A percentile compares a stretch with the other conserved stretches of the same genome.
Evolutionary conservation across 2,113 vertebrate species (phyloP).

Genomic region (Otis tarda): DNA sequence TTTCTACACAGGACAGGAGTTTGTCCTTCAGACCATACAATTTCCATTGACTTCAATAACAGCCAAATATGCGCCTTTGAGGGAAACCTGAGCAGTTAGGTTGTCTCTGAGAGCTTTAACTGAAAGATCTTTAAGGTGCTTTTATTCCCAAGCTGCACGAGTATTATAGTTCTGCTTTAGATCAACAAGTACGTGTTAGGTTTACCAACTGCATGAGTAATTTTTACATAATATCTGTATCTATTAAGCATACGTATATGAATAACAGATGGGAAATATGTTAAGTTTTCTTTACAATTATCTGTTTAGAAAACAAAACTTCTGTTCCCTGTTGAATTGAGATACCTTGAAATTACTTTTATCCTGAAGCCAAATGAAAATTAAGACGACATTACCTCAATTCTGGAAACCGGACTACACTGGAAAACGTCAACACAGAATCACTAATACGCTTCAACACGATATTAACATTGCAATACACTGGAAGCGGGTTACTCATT

Average conservation of each 20-base stretch:
- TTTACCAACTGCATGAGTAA: background rate
- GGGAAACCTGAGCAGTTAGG: background rate
- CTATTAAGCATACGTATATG: accelerated
- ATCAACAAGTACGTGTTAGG: background rate
- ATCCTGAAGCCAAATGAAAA: background rate
- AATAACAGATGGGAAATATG: background rate
- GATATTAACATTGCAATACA: background rate
- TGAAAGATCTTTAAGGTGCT: background rate
- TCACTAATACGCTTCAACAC: background rate
- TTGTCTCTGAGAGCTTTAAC: background rate
- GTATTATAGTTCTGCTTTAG: background rate
- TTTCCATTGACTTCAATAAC: background rate
- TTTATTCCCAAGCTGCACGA: background rate
- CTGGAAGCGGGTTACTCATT: background rate
- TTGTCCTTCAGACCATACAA: background rate
- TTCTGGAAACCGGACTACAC: background rate
- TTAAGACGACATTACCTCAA: background rate
- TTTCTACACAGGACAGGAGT: background rate
- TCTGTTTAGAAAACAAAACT: background rate
- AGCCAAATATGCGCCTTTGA: background rate
- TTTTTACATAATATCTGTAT: background rate
- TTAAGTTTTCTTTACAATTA: background rate
- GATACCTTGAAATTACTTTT: background rate
- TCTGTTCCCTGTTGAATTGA: background rate
- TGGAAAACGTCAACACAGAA: background rate